These are phyloP conservation scores for Serrognathus titanus DNA, from an alignment of 2,888 invertebrate species.

Conservation along the genomic window DNA sequence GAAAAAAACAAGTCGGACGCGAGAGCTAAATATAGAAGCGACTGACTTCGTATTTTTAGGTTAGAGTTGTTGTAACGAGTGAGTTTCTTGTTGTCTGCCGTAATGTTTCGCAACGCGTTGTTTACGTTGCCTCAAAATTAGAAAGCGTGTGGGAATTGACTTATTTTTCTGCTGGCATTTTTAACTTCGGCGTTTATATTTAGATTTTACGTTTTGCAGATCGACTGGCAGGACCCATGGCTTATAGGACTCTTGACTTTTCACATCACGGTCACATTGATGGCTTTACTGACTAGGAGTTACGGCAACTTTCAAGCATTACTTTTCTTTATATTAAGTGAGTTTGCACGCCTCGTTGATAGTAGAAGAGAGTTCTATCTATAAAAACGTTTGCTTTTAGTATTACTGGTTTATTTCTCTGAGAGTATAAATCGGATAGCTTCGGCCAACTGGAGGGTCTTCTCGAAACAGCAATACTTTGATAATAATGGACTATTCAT, in stretches of 20 bases:
- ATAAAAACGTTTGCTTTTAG: constrained; percentile 54
- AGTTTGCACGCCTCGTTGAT: constrained; percentile 48
- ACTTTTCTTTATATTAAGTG: constrained; percentile 75
- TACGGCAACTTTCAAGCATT: constrained; percentile 84
- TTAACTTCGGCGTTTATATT: background rate
- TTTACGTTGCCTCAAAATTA: background rate
- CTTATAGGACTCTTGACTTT: constrained; percentile 71
- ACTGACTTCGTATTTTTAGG: no score
- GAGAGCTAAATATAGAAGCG: no score
- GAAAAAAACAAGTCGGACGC: no score
- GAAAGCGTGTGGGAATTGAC: background rate
- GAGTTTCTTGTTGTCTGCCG: no score
- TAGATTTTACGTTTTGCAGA: constrained; percentile 55
- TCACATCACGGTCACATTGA: constrained; percentile 73
- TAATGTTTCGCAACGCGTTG: background rate
- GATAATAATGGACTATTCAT: constrained; percentile 92
- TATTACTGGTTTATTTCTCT: constrained; percentile 82
- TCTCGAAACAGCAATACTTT: constrained; percentile 90
- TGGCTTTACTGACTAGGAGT: constrained; percentile 77
- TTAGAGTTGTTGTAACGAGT: no score
- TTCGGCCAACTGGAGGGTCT: constrained; percentile 80
- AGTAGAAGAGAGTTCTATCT: no score
- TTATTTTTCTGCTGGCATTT: background rate
- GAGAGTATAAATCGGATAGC: constrained; percentile 89
- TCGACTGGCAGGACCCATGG: constrained; percentile 90